Base-by-base conservation (phyloP, 2,113 vertebrate genomes). In the Otus sunia region DNA sequence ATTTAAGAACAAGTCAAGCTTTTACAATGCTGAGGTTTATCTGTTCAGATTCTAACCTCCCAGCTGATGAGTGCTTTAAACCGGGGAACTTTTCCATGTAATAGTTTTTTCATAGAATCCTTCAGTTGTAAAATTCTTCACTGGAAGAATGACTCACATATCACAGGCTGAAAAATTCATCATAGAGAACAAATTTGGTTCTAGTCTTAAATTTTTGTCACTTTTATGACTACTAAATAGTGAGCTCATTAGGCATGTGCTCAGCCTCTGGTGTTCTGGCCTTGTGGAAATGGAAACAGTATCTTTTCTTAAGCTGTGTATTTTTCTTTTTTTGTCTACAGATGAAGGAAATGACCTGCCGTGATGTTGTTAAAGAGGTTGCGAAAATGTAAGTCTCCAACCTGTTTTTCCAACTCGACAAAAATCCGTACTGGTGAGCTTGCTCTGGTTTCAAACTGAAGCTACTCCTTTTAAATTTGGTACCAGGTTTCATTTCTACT, bases 311-410 rank as follows among this genome's bases (percentile, higher is more conserved):
- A 34, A 71, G 34, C 30, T 69, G 15, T 79, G 16, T 85, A 17
- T 30, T 58, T 89, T 64, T 52, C 69, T 79, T 97, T 68, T 63
- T 72, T 79, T 97, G 63, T 79, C 80, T 62, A 1, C 97, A 99
- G 99, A 99, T 99, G 99, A 99, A 99, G 96, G 99, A 99, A 16
- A 98, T 99, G 99, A 99, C 99, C 10, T 99, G 99, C 94, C 98
- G 99, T 92, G 99, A 99, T 94, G 98, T 99, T 87, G 99, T 99
- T 92, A 99, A 99, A 97, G 99, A 99, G 97, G 99, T 99, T 86
- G 99, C 99, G 39, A 99, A 99, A 98, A 99, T 99, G 99, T 99
- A 98, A 99, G 99, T 98, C 77, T 72, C 32, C 71, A 69, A 5
- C 14, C 8, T 4, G 6, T 74, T 69, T 62, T 66, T 84, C 56